Conservation (phyloP, 1,140 invertebrate genomes). For the Drosophila kikkawai region DNA sequence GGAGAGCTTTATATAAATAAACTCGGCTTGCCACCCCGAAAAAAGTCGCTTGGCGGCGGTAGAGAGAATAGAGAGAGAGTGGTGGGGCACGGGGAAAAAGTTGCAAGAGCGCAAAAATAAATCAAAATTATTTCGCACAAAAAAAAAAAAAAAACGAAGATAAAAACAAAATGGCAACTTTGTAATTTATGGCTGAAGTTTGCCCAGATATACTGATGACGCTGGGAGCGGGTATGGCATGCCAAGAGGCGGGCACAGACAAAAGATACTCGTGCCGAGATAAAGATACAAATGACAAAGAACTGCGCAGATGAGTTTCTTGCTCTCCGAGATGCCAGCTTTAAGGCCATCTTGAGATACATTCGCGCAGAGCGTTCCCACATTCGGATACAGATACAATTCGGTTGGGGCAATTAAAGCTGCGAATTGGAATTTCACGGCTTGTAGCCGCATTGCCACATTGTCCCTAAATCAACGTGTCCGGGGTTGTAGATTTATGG, state of each 20-base stretch:
- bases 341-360: constrained; percentile 29
- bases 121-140: constrained; percentile 84
- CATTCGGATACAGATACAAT: constrained; percentile 10
- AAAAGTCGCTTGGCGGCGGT: constrained; percentile 7
- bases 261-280: constrained; percentile 47
- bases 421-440: constrained; percentile 53
- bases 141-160: constrained; percentile 76
- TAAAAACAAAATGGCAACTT: constrained; percentile 84
- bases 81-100: constrained; percentile 9
- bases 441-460: constrained; percentile 80
- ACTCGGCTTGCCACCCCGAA: constrained; percentile 63
- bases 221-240: neutral
- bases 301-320: constrained; percentile 69
- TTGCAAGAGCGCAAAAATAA: constrained; percentile 64
- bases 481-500: constrained; percentile 62
- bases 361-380: constrained; percentile 39
- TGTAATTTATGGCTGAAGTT: constrained; percentile 83
- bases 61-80: neutral
- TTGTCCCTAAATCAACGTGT: constrained; percentile 75
- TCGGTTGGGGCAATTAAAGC: constrained; percentile 66
- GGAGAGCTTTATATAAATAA: constrained; percentile 83
- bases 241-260: constrained; percentile 17
- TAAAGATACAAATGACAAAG: constrained; percentile 69
- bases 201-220: constrained; percentile 59
- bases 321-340: constrained; percentile 20